Conservation (phyloP, 2,113 vertebrate genomes). For the Lasiurus cinereus region DNA sequence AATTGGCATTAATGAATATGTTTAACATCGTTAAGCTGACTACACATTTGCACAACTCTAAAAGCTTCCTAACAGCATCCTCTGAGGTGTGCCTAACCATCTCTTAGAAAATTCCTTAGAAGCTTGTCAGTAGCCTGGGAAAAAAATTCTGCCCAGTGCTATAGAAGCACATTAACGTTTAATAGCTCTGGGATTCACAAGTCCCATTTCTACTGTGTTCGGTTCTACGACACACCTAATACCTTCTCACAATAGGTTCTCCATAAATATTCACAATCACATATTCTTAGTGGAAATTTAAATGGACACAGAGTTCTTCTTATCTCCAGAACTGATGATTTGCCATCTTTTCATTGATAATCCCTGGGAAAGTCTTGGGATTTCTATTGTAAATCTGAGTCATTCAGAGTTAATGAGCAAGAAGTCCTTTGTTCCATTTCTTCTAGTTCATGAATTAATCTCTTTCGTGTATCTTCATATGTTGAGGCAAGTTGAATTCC, state of each 20-base stretch:
- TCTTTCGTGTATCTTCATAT: conserved; percentile 40
- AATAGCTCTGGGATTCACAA: conserved; percentile 37
- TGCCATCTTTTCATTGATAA: conserved; percentile 52
- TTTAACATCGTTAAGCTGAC: conserved; percentile 58
- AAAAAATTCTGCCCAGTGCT: conserved; percentile 28
- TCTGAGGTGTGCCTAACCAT: conserved; percentile 36
- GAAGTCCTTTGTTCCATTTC: conserved; percentile 52
- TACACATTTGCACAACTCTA: conserved; percentile 56
- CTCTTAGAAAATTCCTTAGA: conserved; percentile 47
- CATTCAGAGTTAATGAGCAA: conserved; percentile 65
- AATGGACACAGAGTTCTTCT: conserved; percentile 33
- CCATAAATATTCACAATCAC: conserved; percentile 40
- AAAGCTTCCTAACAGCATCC: conserved; percentile 56
- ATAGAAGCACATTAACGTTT: neutral
- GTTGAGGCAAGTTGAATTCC: conserved; percentile 60
- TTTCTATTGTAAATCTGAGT: conserved; percentile 61
- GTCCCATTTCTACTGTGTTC: neutral
- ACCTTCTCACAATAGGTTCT: neutral
- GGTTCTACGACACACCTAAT: neutral
- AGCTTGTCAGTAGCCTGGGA: conserved; percentile 1
- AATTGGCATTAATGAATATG: conserved; percentile 67
- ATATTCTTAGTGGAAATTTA: conserved; percentile 42
- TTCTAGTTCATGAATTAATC: conserved; percentile 71
- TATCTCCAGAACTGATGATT: conserved; percentile 50
- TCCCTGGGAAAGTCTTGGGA: conserved; percentile 51